Evolutionary conservation across 2,113 vertebrate species (phyloP).

Genomic region (Mastomys natalensis): DNA sequence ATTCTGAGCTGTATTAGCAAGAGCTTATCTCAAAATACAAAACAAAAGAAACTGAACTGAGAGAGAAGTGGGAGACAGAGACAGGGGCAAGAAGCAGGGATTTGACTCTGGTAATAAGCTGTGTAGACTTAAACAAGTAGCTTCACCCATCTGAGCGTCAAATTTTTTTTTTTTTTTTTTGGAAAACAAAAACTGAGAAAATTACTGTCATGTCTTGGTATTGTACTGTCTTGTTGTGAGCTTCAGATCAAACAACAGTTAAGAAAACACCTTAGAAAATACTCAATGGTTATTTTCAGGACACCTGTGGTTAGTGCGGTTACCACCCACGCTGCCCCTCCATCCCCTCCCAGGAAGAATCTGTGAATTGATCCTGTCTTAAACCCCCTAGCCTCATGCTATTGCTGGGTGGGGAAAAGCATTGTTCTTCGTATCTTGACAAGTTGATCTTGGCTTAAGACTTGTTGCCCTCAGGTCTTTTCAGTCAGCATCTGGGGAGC

Average conservation of each 20-base stretch:
- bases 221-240: slow-evolving; percentile 25
- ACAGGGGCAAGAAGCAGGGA: background rate
- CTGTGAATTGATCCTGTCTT: slow-evolving; percentile 54
- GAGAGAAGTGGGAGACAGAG: background rate
- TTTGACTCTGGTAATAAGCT: background rate
- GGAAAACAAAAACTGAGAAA: background rate
- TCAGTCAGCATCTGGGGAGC: slow-evolving; percentile 59
- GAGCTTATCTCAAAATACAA: background rate
- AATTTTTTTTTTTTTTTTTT: background rate
- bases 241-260: slow-evolving; percentile 52
- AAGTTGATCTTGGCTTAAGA: slow-evolving; percentile 75
- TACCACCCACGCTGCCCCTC: slow-evolving; percentile 60
- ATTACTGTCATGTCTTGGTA: slow-evolving; percentile 46
- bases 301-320: slow-evolving; percentile 57
- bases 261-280: slow-evolving; percentile 62
- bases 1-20: background rate
- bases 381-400: slow-evolving; percentile 36
- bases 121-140: background rate
- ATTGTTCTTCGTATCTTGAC: slow-evolving; percentile 73
- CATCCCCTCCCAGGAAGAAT: slow-evolving; percentile 11
- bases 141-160: slow-evolving; percentile 42
- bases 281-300: slow-evolving; percentile 62
- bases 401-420: slow-evolving; percentile 43
- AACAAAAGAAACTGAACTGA: background rate
- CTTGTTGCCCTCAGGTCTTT: slow-evolving; percentile 68